These are phyloP conservation scores for Papilio aristodemus DNA, from an alignment of 1,140 invertebrate species.

Conservation along the genomic window DNA sequence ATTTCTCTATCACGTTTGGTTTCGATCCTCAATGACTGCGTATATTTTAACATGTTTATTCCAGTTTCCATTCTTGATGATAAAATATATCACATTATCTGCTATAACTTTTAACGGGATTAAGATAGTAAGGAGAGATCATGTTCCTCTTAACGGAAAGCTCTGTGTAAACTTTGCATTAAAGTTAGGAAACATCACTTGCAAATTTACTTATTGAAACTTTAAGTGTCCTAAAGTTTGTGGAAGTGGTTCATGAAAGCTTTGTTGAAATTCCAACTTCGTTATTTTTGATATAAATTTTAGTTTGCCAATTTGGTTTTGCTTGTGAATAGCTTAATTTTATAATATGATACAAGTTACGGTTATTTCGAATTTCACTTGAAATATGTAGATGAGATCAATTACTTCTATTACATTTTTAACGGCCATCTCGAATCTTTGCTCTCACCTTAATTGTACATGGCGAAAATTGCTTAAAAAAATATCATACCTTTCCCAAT, in stretches of 20 bases:
- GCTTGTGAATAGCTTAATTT: not conserved
- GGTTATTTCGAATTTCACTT: too few species aligned
- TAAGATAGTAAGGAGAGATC: not conserved
- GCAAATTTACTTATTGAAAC: slow-evolving; percentile 9
- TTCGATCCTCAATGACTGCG: too few species aligned
- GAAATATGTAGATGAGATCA: too few species aligned
- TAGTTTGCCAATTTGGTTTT: not conserved
- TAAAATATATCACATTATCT: not conserved
- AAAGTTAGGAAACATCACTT: slow-evolving; percentile 2
- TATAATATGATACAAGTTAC: too few species aligned
- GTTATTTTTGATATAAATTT: not conserved
- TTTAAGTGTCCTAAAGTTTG: slow-evolving; percentile 6
- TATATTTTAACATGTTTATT: not conserved
- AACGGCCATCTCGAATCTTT: too few species aligned
- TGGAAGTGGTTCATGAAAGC: slow-evolving; percentile 9
- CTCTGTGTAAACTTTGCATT: slow-evolving; percentile 6
- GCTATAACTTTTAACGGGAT: not conserved
- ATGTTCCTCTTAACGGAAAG: slow-evolving; percentile 3
- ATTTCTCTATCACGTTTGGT: too few species aligned
- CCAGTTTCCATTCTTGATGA: not conserved
- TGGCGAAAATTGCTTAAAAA: too few species aligned
- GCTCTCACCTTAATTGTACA: too few species aligned
- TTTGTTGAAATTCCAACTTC: slow-evolving; percentile 7
- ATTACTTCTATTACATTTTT: too few species aligned
- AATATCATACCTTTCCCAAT: too few species aligned